phyloP scores from a whole-genome alignment of 2,797 vertebrate genomes.

The Macrochelys suwanniensis region DNA sequence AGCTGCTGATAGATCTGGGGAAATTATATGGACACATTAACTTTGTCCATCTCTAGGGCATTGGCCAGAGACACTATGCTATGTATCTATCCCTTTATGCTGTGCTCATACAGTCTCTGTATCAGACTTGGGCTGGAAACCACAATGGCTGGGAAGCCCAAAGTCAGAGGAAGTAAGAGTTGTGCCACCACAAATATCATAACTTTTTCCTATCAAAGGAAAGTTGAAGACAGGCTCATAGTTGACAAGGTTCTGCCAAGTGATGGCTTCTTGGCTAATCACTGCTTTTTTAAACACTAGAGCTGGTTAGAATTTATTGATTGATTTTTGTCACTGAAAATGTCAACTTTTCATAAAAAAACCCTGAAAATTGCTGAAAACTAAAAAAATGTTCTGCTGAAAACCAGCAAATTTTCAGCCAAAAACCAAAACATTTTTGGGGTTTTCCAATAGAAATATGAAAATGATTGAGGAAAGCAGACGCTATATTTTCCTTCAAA shows the following conservation, averaged over 20 bases:
- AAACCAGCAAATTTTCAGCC: fast-evolving
- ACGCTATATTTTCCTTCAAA: not conserved
- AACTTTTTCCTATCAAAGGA: not conserved
- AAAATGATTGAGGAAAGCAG: not conserved
- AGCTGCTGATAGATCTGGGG: not conserved
- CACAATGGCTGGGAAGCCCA: not conserved
- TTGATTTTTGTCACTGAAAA: not conserved
- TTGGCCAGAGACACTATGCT: too few relatives aligned
- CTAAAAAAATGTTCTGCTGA: not conserved
- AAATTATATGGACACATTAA: not conserved
- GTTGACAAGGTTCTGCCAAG: not conserved
- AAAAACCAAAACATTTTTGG: too few relatives aligned
- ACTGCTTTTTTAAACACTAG: fast-evolving
- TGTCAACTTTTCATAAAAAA: not conserved
- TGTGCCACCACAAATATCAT: not conserved
- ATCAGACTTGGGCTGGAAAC: not conserved
- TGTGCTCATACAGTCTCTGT: not conserved
- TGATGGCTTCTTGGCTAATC: not conserved
- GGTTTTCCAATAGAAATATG: not conserved
- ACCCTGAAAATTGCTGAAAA: not conserved
- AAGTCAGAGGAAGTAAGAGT: not conserved
- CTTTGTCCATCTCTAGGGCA: not conserved
- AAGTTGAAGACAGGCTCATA: not conserved
- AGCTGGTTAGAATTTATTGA: not conserved
- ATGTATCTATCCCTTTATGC: not conserved